These are phyloP conservation scores for Sphenopsis melanotis DNA, from an alignment of 2,797 vertebrate species.

Conservation along the genomic window DNA sequence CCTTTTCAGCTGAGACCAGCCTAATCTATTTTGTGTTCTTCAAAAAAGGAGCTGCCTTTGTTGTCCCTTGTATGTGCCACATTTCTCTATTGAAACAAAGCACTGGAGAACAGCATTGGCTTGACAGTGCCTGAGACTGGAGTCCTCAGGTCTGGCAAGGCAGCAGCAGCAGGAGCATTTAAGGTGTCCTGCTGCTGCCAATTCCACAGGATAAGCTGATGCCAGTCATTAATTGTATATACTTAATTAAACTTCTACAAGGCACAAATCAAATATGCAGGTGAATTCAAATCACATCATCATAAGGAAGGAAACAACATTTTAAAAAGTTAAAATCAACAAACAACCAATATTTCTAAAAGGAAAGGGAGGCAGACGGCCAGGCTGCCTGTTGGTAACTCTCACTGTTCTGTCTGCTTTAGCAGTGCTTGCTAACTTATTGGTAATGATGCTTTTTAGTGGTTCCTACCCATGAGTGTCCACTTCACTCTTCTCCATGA, in stretches of 20 bases:
- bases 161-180: background rate
- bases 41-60: conserved; percentile 40
- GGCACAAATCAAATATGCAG: background rate
- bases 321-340: background rate
- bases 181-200: background rate
- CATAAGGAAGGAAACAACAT: background rate
- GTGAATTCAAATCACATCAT: background rate
- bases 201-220: background rate
- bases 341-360: background rate
- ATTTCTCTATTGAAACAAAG: conserved; percentile 49
- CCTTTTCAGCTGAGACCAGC: conserved; percentile 57
- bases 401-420: background rate
- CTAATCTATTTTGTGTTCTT: conserved; percentile 57
- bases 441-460: background rate
- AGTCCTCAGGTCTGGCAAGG: conserved; percentile 43
- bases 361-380: background rate
- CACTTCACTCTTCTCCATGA: background rate
- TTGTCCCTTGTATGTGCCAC: conserved; percentile 20
- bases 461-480: background rate
- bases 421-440: background rate
- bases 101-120: conserved; percentile 27
- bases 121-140: background rate
- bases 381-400: background rate
- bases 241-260: background rate
- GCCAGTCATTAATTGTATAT: background rate